Conservation (phyloP, 2,888 invertebrate genomes). For the Yponomeuta malinellus region DNA sequence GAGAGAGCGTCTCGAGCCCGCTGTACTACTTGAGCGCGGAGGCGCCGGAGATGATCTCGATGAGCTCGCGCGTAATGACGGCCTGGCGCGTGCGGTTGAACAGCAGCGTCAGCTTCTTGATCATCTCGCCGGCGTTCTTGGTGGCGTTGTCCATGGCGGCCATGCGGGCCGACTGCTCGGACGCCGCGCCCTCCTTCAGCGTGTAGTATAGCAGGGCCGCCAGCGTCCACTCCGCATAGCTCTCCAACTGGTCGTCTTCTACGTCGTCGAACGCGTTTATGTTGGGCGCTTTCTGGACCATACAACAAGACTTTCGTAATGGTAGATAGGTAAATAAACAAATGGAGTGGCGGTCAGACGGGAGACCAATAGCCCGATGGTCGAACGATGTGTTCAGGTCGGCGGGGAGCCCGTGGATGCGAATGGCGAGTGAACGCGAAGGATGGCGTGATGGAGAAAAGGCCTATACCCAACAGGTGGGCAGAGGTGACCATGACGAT, state of each 20-base stretch:
- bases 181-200: conserved; percentile 84
- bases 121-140: conserved; percentile 89
- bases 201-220: conserved; percentile 82
- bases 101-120: conserved; percentile 81
- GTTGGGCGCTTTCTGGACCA: conserved; percentile 72
- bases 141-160: conserved; percentile 89
- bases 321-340: too few relatives aligned
- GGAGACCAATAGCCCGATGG: too few relatives aligned
- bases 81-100: conserved; percentile 88
- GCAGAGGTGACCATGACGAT: too few relatives aligned
- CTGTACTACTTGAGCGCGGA: conserved; percentile 77
- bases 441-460: too few relatives aligned
- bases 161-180: conserved; percentile 88
- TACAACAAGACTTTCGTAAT: not conserved
- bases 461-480: too few relatives aligned
- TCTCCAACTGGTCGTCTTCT: conserved; percentile 79
- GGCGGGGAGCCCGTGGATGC: too few relatives aligned
- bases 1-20: not conserved
- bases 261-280: conserved; percentile 82
- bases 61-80: conserved; percentile 91
- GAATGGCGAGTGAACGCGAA: too few relatives aligned
- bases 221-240: conserved; percentile 84
- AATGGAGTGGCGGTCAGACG: too few relatives aligned
- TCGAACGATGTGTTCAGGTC: too few relatives aligned
- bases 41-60: conserved; percentile 94